Base-by-base conservation (phyloP, 1,140 invertebrate genomes). In the Musca domestica region DNA sequence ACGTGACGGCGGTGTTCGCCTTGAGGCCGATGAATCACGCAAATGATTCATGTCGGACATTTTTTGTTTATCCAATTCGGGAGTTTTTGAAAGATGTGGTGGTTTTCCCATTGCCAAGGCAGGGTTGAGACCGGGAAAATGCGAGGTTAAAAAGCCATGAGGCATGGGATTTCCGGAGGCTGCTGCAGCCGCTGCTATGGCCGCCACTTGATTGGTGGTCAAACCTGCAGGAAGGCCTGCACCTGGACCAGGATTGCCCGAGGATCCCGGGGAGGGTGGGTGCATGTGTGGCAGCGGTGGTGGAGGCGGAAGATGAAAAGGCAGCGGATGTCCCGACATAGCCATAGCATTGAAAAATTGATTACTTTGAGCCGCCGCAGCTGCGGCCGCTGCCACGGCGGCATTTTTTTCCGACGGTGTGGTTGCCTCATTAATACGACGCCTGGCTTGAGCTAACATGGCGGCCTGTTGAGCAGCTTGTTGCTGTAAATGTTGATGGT, bases 291-390 rank as follows among this genome's bases (percentile, higher is more conserved):
- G 77, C 23, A 86, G 86, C 5, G 86, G 87, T 3, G 87, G 87
- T 41, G 87, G 87, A 10, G 88, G 81, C 15, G 87, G 88, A 54
- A 90, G 81, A 70, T 88, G 90, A 54, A 86, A 85, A 15, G 88
- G 86, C 48, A 91, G 71, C 5, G 88, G 80, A 69, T 87, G 86
- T 67, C 84, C 85, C 61, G 85, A 83, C 83, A 86, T 84, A 56
- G 83, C 84, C 65, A 88, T 81, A 17, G 77, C 77, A 76, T 87
- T 88, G 70, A 87, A 84, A 67, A 89, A 82, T 64, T 88, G 87
- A 64, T 77, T 78, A 49, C 73, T 80, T 46, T 76, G 76, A 41
- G 75, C 74, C 19, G 84, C 75, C 41, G 77, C 67, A 27, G 74
- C 73, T 2, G 73, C 72, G 25, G 86, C 83, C 7, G 85, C 74